Evolutionary conservation across 2,888 invertebrate species (phyloP), one percentile per base, ranked within the genome.

Genomic region (Meteorus cinctellus): DNA sequence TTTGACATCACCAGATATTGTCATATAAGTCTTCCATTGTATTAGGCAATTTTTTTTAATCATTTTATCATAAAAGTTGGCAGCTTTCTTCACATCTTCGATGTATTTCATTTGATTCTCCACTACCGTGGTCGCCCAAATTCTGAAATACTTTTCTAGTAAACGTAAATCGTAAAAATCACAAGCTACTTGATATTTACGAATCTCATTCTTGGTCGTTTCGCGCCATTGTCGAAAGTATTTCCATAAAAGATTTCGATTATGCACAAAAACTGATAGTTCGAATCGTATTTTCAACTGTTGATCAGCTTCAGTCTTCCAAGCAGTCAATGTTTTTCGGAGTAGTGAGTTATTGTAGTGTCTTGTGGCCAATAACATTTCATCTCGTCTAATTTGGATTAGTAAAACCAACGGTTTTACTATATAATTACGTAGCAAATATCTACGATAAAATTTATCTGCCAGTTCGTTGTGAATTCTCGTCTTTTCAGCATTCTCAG

Each of bases 101-200:
- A 81, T 41, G 3, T 73, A 45, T 16, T 78, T 48, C 66, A 90
- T 86, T 82, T 90, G 91, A 51, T 91, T 83, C 31, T 91, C 84
- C 6, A 88, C 86, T 0, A 91, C 87, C 27, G 90, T 90, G 63
- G 89, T 86, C 2, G 89, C 87, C 90, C 94, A 93, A 75, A 89
- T 89, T 48, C 89, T 89, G 69, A 94, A 92, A 67, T 90, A 90
- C 60, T 90, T 83, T 69, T 92, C 92, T 65, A 90, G 90, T n/a
- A 93, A 83, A 80, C 92, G 92, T 74, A 94, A 90, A 78, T 95
- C 94, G 81, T 93, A 92, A 88, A 94, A 94, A 87, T 96, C 95
- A 74, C 92, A 91, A 3, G 96, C 95, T 1, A 94, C 94, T 90
- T 94, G 93, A 83, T 91, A 90, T 85, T 93, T 93, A 79, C 92